Base-by-base conservation (phyloP, 2,888 invertebrate genomes). In the Tiphia femorata region DNA sequence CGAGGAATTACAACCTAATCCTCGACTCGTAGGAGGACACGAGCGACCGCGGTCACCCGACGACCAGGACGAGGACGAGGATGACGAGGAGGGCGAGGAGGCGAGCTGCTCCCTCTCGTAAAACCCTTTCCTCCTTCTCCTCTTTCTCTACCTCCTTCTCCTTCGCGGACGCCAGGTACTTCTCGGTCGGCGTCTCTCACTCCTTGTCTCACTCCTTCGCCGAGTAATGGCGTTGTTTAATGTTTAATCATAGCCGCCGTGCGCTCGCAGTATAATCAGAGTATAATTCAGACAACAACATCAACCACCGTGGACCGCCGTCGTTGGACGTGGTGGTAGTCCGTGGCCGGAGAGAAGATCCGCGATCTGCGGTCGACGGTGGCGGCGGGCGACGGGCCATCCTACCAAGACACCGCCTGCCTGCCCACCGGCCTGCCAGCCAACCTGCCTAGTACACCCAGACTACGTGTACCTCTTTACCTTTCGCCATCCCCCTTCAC, bases 221-320 rank as follows among this genome's bases (percentile, higher is more conserved):
- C 70, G 64, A 55, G 72, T 81, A 81, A 81, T 81, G 79, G 80
- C 80, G 81, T 81, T 81, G 79, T 81, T 81, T 81, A 81, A 81
- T 80, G 80, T 81, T 81, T 81, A 81, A 81, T 81, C 81, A 81
- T 81, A 80, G 71, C 80, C 77, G 67, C 72, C 75, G 73, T 70
- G 68, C 70, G 66, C 76, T 69, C 69, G 64, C 71, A 71, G 79
- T 80, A 80, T 81, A 81, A 81, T 81, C 81, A 79, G 79, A 80
- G 80, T 80, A 80, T 81, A 81, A 81, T 81, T 80, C 79, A 79
- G 79, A 77, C 79, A 79, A 79, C 79, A 78, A 79, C 81, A 77
- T 73, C 72, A 77, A 76, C 74, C 73, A 67, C 62, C 70, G 67
- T 57, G 58, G 62, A 61, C 61, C 58, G 58, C 51, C 50, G 53